phyloP scores from a whole-genome alignment of 2,888 invertebrate genomes.

The Xanthia togata region DNA sequence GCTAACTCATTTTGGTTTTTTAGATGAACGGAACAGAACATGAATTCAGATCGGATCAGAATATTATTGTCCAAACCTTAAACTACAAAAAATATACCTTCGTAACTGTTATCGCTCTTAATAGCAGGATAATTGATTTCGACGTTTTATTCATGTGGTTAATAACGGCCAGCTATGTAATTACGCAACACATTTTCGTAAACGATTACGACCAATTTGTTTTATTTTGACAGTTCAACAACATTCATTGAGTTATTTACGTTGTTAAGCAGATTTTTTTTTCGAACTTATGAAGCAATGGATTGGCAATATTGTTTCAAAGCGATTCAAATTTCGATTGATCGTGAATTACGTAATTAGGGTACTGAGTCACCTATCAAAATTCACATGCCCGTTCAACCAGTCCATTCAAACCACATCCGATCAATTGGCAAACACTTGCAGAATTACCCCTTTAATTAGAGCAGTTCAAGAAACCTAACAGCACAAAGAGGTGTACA shows the following conservation, averaged over 20 bases:
- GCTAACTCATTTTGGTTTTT: background rate
- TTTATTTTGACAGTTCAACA: no score
- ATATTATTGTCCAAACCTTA: background rate
- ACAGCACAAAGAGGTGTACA: conserved; percentile 50
- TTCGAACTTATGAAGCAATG: no score
- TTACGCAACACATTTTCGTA: no score
- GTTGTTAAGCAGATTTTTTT: no score
- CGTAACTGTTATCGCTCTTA: conserved; percentile 21
- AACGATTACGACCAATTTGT: no score
- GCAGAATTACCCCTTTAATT: conserved; percentile 46
- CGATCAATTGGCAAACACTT: conserved; percentile 48
- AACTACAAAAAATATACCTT: conserved; percentile 2
- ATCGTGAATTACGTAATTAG: no score
- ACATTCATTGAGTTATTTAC: no score
- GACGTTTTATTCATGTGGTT: conserved; percentile 21
- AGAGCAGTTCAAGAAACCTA: conserved; percentile 65
- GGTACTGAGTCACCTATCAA: conserved; percentile 16
- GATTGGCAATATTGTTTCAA: no score
- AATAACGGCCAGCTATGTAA: conserved; percentile 15
- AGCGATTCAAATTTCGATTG: no score
- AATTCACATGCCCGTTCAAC: conserved; percentile 31
- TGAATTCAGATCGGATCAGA: no score
- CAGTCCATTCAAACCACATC: conserved; percentile 24
- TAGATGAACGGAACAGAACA: background rate
- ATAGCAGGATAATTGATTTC: conserved; percentile 38